Evolutionary conservation across 2,113 vertebrate species (phyloP).

Genomic region (Scatophagus argus): DNA sequence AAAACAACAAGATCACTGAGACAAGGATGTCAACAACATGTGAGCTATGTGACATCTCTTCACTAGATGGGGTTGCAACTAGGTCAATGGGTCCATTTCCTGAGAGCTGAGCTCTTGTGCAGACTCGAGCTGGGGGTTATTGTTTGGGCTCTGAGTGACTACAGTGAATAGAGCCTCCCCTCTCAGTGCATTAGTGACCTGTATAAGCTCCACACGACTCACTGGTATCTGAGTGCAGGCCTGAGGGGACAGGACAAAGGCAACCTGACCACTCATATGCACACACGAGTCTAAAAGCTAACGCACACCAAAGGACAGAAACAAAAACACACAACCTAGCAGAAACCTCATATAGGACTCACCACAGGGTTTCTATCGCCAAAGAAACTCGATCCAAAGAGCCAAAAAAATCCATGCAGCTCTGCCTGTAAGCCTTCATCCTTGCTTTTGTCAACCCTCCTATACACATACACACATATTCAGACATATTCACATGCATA

Average conservation of each 20-base stretch:
- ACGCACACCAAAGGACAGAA: conserved; percentile 50
- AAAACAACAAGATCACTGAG: conserved; percentile 18
- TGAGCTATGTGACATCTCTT: conserved; percentile 22
- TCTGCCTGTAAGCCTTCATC: conserved; percentile 39
- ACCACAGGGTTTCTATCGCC: conserved; percentile 32
- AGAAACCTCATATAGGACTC: conserved; percentile 54
- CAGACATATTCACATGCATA: conserved; percentile 29
- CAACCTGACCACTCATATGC: conserved; percentile 59
- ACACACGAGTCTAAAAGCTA: conserved; percentile 53
- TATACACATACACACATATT: not conserved
- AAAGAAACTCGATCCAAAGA: conserved; percentile 56
- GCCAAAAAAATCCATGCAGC: conserved; percentile 36
- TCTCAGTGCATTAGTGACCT: conserved; percentile 77
- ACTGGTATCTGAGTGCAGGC: conserved; percentile 73
- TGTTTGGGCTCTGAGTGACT: conserved; percentile 63
- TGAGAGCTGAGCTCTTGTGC: conserved; percentile 51
- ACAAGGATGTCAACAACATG: conserved; percentile 44
- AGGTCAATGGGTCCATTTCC: conserved; percentile 78
- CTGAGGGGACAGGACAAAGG: conserved; percentile 73
- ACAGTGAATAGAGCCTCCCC: conserved; percentile 57
- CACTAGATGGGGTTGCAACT: conserved; percentile 56
- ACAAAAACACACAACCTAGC: conserved; percentile 54
- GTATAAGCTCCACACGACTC: conserved; percentile 71
- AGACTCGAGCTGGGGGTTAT: conserved; percentile 52
- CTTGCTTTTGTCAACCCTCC: conserved; percentile 29